These are phyloP conservation scores for Heterodera filipjevi DNA, from an alignment of 2,888 invertebrate genomes.

Conservation along the genomic window DNA sequence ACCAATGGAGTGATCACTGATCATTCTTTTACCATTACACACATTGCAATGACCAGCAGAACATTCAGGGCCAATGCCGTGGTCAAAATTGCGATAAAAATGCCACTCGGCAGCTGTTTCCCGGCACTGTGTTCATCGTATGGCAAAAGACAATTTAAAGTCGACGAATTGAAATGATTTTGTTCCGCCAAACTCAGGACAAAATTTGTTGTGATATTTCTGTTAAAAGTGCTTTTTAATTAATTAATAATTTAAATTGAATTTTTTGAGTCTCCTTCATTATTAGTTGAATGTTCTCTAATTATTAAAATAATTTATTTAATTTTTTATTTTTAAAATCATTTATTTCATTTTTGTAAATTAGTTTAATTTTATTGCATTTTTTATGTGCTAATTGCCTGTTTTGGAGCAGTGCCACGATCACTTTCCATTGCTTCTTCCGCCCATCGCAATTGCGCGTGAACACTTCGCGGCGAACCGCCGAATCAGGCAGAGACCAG, in stretches of 20 bases:
- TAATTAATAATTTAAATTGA: neutral
- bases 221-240: neutral
- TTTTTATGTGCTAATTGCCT: neutral
- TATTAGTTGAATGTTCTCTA: too few species aligned
- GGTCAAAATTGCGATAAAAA: neutral
- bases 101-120: neutral
- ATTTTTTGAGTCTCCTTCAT: too few species aligned
- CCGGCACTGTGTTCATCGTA: neutral
- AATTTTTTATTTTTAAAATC: neutral
- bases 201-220: neutral
- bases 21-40: neutral
- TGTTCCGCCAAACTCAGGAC: neutral
- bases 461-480: neutral
- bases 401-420: neutral
- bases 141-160: neutral
- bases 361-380: too few species aligned
- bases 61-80: neutral
- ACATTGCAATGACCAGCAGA: neutral
- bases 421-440: neutral
- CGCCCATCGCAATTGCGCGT: neutral
- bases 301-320: neutral
- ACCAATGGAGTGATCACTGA: too few species aligned
- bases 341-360: too few species aligned
- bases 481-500: neutral
- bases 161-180: neutral